Conservation (phyloP, 2,888 invertebrate species). For the Glaucopsyche alexis region DNA sequence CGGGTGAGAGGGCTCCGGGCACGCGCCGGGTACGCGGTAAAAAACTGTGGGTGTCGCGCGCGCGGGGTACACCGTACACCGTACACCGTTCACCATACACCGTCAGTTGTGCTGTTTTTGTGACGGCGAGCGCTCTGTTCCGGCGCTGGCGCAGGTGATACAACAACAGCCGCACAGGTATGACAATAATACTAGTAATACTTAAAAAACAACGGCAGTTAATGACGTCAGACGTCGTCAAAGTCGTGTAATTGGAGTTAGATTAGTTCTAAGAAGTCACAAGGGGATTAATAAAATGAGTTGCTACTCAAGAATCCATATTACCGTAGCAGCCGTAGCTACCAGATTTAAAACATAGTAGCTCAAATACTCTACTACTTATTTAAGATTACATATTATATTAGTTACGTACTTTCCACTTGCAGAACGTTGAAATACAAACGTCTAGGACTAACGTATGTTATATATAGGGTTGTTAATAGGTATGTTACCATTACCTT, state of each 20-base stretch:
- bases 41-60: constrained; percentile 65
- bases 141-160: constrained; percentile 44
- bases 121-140: constrained; percentile 54
- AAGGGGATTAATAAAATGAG: too few species aligned
- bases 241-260: not conserved
- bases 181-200: not conserved
- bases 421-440: too few species aligned
- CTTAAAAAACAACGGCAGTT: not conserved
- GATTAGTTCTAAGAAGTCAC: not conserved
- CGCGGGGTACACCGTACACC: constrained; percentile 37
- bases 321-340: too few species aligned
- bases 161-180: constrained; percentile 20
- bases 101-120: constrained; percentile 63
- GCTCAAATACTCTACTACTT: too few species aligned
- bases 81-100: constrained; percentile 42
- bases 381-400: too few species aligned
- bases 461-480: too few species aligned
- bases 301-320: too few species aligned
- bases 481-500: too few species aligned
- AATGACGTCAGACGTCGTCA: not conserved
- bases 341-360: too few species aligned
- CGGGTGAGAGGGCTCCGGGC: constrained; percentile 54
- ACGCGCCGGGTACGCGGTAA: constrained; percentile 65
- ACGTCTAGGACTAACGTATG: too few species aligned
- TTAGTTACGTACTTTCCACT: too few species aligned